Evolutionary conservation across 2,113 vertebrate species (phyloP).

Genomic region (Sisor rabdophorus): DNA sequence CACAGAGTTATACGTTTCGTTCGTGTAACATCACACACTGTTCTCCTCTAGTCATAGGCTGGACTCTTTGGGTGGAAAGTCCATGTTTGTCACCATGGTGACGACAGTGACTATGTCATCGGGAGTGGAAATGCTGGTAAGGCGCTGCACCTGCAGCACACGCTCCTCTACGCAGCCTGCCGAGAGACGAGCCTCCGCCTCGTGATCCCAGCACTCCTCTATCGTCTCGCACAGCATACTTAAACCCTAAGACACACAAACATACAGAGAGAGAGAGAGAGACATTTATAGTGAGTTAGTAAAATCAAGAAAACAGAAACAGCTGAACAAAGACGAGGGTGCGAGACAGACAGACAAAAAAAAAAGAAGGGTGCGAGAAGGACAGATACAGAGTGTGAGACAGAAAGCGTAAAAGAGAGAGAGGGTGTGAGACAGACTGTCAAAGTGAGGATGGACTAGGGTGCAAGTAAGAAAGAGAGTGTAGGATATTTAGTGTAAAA

Average conservation of each 20-base stretch:
- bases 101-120: constrained; percentile 98
- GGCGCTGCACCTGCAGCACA: constrained; percentile 93
- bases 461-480: too few species aligned
- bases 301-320: not conserved
- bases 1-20: constrained; percentile 47
- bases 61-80: constrained; percentile 98
- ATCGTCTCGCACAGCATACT: constrained; percentile 95
- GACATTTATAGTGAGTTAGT: not conserved
- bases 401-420: too few species aligned
- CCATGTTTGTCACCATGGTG: constrained; percentile 98
- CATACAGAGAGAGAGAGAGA: not conserved
- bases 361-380: not conserved
- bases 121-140: constrained; percentile 78
- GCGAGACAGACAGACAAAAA: too few species aligned
- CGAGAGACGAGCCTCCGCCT: constrained; percentile 91
- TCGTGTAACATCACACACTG: constrained; percentile 50
- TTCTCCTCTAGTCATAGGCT: constrained; percentile 81
- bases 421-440: not conserved
- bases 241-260: constrained; percentile 75
- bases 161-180: constrained; percentile 96
- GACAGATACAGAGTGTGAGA: too few species aligned
- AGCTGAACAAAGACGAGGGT: not conserved
- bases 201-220: constrained; percentile 99
- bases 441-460: not conserved
- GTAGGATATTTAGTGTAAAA: too few species aligned